phyloP scores from a whole-genome alignment of 2,113 vertebrate genomes.

The Scytalopus superciliaris region DNA sequence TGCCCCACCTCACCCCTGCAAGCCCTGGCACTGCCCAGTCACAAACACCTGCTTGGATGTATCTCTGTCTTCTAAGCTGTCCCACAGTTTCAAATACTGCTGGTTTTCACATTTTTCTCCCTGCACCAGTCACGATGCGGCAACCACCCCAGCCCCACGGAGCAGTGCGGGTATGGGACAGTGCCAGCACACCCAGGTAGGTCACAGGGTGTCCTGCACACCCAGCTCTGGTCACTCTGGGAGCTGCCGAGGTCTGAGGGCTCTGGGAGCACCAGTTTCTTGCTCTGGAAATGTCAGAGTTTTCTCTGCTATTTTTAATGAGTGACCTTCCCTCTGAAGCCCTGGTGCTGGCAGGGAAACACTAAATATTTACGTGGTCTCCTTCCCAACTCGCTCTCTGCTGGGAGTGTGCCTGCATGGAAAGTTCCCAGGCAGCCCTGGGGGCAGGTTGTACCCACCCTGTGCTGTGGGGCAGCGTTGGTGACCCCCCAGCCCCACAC shows the following conservation, averaged over 20 bases:
- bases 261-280: background rate
- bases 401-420: constrained; percentile 2
- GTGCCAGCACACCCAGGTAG: background rate
- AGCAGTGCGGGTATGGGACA: background rate
- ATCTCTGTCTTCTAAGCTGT: background rate
- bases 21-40: background rate
- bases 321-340: constrained; percentile 43
- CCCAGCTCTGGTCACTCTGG: rapidly evolving
- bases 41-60: rapidly evolving
- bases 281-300: constrained; percentile 12
- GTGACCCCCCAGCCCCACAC: background rate
- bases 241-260: background rate
- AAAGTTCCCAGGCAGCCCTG: background rate
- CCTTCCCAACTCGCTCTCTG: background rate
- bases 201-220: background rate
- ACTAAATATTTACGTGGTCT: constrained; percentile 28
- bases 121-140: rapidly evolving
- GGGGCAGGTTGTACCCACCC: background rate
- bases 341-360: constrained; percentile 3
- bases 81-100: rapidly evolving
- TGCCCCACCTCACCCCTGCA: background rate
- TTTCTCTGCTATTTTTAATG: constrained; percentile 59
- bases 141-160: rapidly evolving
- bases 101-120: background rate
- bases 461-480: background rate